Base-by-base conservation (phyloP, 2,888 invertebrate genomes). In the Caenorhabditis uteleia region DNA sequence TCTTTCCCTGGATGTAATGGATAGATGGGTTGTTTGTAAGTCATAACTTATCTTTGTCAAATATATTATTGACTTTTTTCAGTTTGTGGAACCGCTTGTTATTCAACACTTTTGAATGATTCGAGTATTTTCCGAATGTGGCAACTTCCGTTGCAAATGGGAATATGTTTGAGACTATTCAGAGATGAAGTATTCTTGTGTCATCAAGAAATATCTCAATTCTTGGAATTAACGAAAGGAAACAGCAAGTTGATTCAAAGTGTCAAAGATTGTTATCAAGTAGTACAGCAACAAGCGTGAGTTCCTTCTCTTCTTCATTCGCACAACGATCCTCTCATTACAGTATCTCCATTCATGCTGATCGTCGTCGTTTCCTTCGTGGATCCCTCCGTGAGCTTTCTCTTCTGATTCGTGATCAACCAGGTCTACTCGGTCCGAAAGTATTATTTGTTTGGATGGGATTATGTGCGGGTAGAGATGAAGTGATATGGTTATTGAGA, bases 171-270 rank as follows among this genome's bases (percentile, higher is more conserved):
- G 44, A 91, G 93, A 4, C 86, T 99, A 23, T 98, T 95, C 83
- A 88, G 98, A 31, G 98, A 99, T 86, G 98, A 99, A 87, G 93
- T 95, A 0, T 70, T 99, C 40, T 91, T 92, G 82, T 92, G 93
- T 71, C 98, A 98, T 85, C 89, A 91, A 42, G 95, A 93, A 80
- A 90, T 97, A 62, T 91, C 91, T 82, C 88, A 88, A 48, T 95
- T 91, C 83, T 95, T 99, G 84, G 98, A 99, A 84, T 89, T 90
- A 20, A 89, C 95, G 49, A 98, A 73, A 49, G 77, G 79, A 18
- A 61, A 69, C 29, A 64, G 91, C 42, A 95, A 97, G 84, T 88
- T 92, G 72, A 90, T 93, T 49, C 90, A 91, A 2, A 98, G 99
- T 85, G 91, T 99, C 0, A 98, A 95, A 85, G 98, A 99, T 70